phyloP scores from a whole-genome alignment of 1,140 invertebrate genomes.

The Sminthurinus signatus region DNA sequence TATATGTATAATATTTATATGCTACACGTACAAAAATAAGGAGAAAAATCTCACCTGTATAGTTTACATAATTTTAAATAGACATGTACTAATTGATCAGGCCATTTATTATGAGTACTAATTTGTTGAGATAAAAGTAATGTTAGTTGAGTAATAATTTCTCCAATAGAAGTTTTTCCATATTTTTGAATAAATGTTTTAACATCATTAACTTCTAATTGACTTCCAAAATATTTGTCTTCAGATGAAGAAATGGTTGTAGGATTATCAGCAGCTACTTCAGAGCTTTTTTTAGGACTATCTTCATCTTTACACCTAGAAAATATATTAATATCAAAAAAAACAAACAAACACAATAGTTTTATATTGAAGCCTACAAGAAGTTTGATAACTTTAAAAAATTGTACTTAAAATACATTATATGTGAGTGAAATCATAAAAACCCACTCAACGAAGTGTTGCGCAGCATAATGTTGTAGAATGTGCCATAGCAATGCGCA shows the following conservation, averaged over 20 bases:
- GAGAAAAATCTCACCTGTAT: constrained; percentile 25
- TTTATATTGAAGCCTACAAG: no score
- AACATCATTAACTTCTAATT: constrained; percentile 58
- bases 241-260: not conserved
- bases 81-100: constrained; percentile 52
- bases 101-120: constrained; percentile 56
- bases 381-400: no score
- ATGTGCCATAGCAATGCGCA: no score
- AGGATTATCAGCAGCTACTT: constrained; percentile 15
- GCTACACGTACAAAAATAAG: no score
- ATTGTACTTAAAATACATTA: constrained; percentile 7
- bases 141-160: constrained; percentile 56
- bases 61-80: constrained; percentile 55
- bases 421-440: no score
- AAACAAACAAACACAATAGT: no score
- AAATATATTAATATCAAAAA: no score
- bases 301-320: constrained; percentile 41
- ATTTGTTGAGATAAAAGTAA: not conserved
- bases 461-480: no score
- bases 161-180: constrained; percentile 52
- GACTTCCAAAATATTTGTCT: constrained; percentile 57
- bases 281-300: constrained; percentile 38
- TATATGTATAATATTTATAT: no score
- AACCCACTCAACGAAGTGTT: no score
- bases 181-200: constrained; percentile 55